Evolutionary conservation across 2,888 invertebrate genomes (phyloP).

Genomic region (Xylocampa areola): DNA sequence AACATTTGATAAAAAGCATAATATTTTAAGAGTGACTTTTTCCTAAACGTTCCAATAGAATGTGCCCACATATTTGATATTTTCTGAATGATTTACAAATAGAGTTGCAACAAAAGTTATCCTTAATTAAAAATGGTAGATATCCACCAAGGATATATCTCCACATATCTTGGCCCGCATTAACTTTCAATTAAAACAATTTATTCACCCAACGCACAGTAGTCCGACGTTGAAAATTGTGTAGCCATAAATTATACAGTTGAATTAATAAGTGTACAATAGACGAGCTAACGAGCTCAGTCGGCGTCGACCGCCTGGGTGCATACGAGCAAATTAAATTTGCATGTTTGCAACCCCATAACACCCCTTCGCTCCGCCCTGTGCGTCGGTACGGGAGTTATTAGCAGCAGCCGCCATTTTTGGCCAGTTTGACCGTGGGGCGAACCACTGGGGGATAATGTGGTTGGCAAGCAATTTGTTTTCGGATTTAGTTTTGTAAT

Average conservation of each 20-base stretch:
- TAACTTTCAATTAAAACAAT: constrained; percentile 86
- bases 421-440: constrained; percentile 64
- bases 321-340: constrained; percentile 84
- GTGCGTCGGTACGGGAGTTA: constrained; percentile 61
- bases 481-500: constrained; percentile 65
- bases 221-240: constrained; percentile 67
- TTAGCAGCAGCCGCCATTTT: constrained; percentile 76
- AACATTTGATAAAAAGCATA: background rate
- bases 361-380: constrained; percentile 71
- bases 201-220: constrained; percentile 75
- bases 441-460: constrained; percentile 61
- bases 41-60: background rate
- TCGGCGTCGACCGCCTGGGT: constrained; percentile 77
- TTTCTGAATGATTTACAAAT: constrained; percentile 11
- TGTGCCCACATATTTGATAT: constrained; percentile 31
- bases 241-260: constrained; percentile 82
- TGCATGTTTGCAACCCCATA: constrained; percentile 85
- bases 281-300: constrained; percentile 79
- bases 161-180: constrained; percentile 75
- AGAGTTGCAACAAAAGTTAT: constrained; percentile 17
- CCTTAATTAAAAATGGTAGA: constrained; percentile 40
- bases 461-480: constrained; percentile 70
- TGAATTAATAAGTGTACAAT: constrained; percentile 87
- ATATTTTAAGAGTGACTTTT: background rate
- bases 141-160: constrained; percentile 28